Evolutionary conservation across 2,888 invertebrate species (phyloP).

Genomic region (Actias luna): DNA sequence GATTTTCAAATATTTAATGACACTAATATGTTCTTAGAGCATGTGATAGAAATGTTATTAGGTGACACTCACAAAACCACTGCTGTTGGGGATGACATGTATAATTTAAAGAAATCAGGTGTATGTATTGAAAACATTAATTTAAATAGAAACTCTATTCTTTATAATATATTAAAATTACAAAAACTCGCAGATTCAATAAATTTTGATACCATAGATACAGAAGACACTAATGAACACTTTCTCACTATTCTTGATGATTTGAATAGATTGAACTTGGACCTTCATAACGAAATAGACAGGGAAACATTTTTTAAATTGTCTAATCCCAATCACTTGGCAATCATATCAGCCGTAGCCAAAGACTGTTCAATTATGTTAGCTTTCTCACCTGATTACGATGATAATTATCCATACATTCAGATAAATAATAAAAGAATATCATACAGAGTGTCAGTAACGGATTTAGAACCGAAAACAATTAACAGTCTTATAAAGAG

Average conservation of each 20-base stretch:
- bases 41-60: constrained; percentile 54
- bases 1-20: constrained; percentile 41
- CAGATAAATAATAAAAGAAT: constrained; percentile 58
- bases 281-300: constrained; percentile 37
- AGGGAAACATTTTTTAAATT: constrained; percentile 40
- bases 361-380: constrained; percentile 88
- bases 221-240: constrained; percentile 42
- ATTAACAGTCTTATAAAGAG: constrained; percentile 55
- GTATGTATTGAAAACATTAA: constrained; percentile 38
- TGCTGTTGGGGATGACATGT: constrained; percentile 6
- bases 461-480: constrained; percentile 87
- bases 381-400: constrained; percentile 58
- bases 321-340: constrained; percentile 40
- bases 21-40: constrained; percentile 50
- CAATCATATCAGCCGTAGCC: constrained; percentile 83
- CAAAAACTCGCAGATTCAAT: constrained; percentile 54
- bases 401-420: constrained; percentile 41
- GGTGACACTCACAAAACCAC: constrained; percentile 30
- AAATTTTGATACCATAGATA: constrained; percentile 24
- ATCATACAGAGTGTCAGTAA: constrained; percentile 80
- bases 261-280: constrained; percentile 37
- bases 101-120: constrained; percentile 14
- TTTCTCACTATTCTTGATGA: constrained; percentile 44
- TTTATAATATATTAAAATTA: constrained; percentile 50
- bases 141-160: constrained; percentile 36